Percentiles rank a stretch among this genome's conserved stretches.
Conservation (phyloP, 1,140 invertebrate genomes). For the Chionoecetes opilio region DNA sequence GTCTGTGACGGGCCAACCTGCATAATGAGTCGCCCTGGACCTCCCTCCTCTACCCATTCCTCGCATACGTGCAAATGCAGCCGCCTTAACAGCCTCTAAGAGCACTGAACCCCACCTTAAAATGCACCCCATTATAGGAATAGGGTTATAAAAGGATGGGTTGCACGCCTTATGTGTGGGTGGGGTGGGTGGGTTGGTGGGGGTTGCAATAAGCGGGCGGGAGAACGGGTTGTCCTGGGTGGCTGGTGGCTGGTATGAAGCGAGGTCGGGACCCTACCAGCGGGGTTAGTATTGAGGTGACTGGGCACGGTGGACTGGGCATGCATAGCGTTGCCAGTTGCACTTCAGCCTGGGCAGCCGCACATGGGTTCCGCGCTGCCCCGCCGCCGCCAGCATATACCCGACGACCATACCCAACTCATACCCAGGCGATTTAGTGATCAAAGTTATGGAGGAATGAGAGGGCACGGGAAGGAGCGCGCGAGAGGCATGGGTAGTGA, state of each 20-base stretch:
- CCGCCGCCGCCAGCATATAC: slow-evolving; percentile 10
- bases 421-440: not conserved
- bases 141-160: not conserved
- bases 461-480: slow-evolving; percentile 46
- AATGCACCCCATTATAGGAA: not conserved
- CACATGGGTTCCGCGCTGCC: slow-evolving; percentile 20
- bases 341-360: slow-evolving; percentile 46
- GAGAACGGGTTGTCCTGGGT: slow-evolving; percentile 67
- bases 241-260: slow-evolving; percentile 43
- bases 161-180: not conserved
- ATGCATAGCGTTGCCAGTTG: slow-evolving; percentile 77
- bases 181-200: slow-evolving; percentile 32
- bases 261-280: slow-evolving; percentile 65
- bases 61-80: slow-evolving; percentile 42
- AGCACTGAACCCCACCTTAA: not conserved
- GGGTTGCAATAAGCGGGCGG: slow-evolving; percentile 60
- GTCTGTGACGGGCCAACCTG: slow-evolving; percentile 75
- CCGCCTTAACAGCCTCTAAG: not conserved
- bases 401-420: not conserved
- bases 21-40: slow-evolving; percentile 68
- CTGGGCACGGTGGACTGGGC: slow-evolving; percentile 74
- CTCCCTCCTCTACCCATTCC: slow-evolving; percentile 31
- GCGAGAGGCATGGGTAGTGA: not conserved
- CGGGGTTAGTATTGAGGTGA: slow-evolving; percentile 70
- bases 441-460: not conserved